These are phyloP conservation scores for Coleophora flavipennella DNA, from an alignment of 2,888 invertebrate species.

Conservation along the genomic window DNA sequence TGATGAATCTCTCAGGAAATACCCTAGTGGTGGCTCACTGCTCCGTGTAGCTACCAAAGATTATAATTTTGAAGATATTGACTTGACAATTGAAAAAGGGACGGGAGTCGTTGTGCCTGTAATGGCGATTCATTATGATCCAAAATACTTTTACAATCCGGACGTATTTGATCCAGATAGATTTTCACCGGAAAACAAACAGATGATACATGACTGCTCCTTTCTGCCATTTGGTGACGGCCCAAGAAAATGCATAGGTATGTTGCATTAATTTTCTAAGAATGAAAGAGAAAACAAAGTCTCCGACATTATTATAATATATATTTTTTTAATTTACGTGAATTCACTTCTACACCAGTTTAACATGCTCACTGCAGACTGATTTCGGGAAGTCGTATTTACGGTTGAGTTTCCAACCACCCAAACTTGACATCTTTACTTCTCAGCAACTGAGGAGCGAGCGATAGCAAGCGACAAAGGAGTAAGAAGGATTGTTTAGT, in stretches of 20 bases:
- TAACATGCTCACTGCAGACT: no score
- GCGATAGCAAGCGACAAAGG: no score
- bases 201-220: constrained; percentile 5
- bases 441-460: no score
- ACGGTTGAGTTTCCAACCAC: no score
- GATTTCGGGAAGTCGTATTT: no score
- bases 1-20: constrained; percentile 39
- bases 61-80: constrained; percentile 1
- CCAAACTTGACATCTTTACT: no score
- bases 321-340: no score
- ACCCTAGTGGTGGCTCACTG: constrained; percentile 24
- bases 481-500: no score
- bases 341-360: no score
- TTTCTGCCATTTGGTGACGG: constrained; percentile 13
- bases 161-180: constrained; percentile 10
- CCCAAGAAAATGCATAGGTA: constrained; percentile 13
- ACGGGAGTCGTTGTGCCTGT: constrained; percentile 4
- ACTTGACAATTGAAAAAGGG: constrained; percentile 7
- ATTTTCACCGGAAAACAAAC: constrained; percentile 10
- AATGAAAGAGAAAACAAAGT: no score
- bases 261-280: no score
- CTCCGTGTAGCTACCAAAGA: neutral
- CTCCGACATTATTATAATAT: no score
- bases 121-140: constrained; percentile 7
- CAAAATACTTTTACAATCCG: constrained; percentile 9